Percentiles rank a stretch among this genome's conserved stretches.
phyloP scores from a whole-genome alignment of 2,797 vertebrate species.

The Rhabdophis nuchalis region DNA sequence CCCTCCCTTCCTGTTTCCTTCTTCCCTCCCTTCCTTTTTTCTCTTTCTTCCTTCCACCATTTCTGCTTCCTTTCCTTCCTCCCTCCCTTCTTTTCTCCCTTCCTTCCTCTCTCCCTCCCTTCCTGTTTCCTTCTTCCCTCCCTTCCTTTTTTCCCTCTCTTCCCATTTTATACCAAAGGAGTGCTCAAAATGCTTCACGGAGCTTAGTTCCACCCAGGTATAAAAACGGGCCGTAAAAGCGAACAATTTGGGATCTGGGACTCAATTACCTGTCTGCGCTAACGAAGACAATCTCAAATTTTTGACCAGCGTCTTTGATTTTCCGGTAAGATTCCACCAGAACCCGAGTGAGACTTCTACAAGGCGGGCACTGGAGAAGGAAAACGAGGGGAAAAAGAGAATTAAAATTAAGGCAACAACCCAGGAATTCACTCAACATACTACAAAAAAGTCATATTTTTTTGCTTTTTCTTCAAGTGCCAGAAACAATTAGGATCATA shows the following conservation, averaged over 20 bases:
- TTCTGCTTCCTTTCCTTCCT: no score
- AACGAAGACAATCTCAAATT: conserved; percentile 97
- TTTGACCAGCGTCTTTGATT: conserved; percentile 91
- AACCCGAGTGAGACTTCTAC: conserved; percentile 91
- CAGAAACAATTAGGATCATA: neutral
- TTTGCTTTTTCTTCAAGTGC: neutral
- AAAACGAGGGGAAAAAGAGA: conserved; percentile 5
- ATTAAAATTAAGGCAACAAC: neutral
- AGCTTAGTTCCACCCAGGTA: neutral
- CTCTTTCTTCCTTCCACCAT: no score
- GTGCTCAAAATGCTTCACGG: neutral
- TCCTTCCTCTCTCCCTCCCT: no score
- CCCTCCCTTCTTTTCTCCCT: accelerated
- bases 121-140: no score
- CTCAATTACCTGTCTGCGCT: conserved; percentile 89
- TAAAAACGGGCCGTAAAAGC: neutral
- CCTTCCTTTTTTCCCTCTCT: no score
- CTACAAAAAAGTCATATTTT: neutral
- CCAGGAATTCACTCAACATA: neutral
- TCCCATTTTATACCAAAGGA: no score
- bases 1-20: no score
- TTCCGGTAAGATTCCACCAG: conserved; percentile 91
- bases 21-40: no score
- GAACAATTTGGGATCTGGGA: neutral
- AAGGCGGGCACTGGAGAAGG: conserved; percentile 85